Conservation (phyloP, 2,797 vertebrate genomes). For the Enteromius trimaculatus region DNA sequence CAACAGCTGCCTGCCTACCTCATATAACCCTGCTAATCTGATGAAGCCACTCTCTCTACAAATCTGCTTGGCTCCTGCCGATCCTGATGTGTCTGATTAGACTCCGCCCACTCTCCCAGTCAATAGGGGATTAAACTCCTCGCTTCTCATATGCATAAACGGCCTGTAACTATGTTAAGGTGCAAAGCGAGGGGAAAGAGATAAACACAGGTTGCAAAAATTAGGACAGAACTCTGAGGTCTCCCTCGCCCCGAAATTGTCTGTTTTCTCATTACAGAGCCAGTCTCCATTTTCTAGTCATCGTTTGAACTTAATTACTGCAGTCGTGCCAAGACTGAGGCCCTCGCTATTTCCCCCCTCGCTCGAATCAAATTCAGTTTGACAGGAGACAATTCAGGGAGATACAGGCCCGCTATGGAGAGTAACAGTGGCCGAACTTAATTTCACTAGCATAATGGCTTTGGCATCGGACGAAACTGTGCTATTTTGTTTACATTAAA, state of each 20-base stretch:
- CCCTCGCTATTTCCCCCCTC: constrained; percentile 35
- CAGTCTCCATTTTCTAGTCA: constrained; percentile 58
- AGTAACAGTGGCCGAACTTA: constrained; percentile 51
- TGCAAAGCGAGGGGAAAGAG: constrained; percentile 42
- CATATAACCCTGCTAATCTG: constrained; percentile 47
- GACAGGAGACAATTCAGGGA: constrained; percentile 52
- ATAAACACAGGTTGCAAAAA: constrained; percentile 50
- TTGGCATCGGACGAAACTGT: constrained; percentile 38
- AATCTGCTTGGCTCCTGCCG: constrained; percentile 13
- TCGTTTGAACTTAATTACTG: constrained; percentile 60
- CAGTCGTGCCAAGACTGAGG: constrained; percentile 45
- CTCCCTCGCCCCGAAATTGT: constrained; percentile 29
- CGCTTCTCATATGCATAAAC: constrained; percentile 45
- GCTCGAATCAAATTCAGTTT: constrained; percentile 48
- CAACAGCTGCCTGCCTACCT: constrained; percentile 40
- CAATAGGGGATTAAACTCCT: constrained; percentile 27
- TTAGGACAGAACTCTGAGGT: constrained; percentile 42
- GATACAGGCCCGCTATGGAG: constrained; percentile 39
- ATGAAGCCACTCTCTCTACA: constrained; percentile 40
- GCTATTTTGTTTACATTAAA: constrained; percentile 58
- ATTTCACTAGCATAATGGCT: constrained; percentile 61
- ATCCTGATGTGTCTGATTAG: constrained; percentile 25
- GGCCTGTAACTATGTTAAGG: constrained; percentile 49
- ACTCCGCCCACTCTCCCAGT: constrained; percentile 14
- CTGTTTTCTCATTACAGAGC: constrained; percentile 64